A percentile compares a stretch with the other conserved stretches of the same genome.
These are phyloP conservation scores for Cephalopterus ornatus DNA, from an alignment of 2,113 vertebrate genomes.

Conservation along the genomic window DNA sequence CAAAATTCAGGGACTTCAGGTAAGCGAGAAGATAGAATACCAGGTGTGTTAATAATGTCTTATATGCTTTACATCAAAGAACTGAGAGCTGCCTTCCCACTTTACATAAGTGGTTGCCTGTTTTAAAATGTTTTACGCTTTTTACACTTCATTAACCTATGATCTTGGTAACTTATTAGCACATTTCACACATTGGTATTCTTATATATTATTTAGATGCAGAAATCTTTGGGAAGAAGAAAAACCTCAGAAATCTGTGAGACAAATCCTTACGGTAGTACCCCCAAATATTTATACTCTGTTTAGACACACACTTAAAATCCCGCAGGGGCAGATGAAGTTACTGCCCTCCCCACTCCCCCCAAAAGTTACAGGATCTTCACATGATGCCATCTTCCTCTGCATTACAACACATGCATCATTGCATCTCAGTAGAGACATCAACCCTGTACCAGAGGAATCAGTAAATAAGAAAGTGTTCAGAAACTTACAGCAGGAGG, in stretches of 20 bases:
- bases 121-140: background rate
- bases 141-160: background rate
- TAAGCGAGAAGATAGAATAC: background rate
- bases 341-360: background rate
- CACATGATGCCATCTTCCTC: background rate
- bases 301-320: background rate
- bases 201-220: background rate
- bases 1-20: background rate
- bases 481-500: background rate
- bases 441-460: background rate
- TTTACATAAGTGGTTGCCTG: background rate
- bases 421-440: background rate
- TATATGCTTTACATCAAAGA: background rate
- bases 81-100: background rate
- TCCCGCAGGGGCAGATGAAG: background rate
- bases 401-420: background rate
- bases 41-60: background rate
- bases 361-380: background rate
- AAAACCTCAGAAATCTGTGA: background rate
- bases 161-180: background rate
- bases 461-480: background rate
- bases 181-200: background rate
- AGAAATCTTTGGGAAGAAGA: background rate
- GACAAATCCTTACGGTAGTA: background rate
- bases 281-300: background rate